phyloP scores from a whole-genome alignment of 1,140 invertebrate genomes.

The Onthophagus taurus region DNA sequence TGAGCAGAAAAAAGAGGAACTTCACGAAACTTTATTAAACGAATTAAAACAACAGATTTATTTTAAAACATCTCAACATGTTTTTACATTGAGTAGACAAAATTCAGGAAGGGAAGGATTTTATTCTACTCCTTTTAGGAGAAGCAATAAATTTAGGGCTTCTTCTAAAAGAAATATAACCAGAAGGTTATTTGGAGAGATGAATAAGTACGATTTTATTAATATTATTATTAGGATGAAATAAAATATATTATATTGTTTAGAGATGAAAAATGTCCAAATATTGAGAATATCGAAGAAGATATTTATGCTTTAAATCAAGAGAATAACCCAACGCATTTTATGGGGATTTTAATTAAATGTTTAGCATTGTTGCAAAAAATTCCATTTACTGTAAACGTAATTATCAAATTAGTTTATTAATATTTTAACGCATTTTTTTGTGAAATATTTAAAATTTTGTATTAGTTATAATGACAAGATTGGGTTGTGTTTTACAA shows the following conservation, averaged over 20 bases:
- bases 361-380: constrained; percentile 77
- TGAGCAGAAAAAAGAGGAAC: constrained; percentile 59
- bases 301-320: constrained; percentile 53
- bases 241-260: too few species aligned
- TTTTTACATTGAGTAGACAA: constrained; percentile 46
- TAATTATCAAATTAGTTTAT: too few species aligned
- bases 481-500: too few species aligned
- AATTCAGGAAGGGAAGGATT: constrained; percentile 47
- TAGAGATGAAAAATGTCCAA: too few species aligned
- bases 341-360: constrained; percentile 74
- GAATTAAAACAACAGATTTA: constrained; percentile 70
- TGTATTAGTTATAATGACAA: too few species aligned
- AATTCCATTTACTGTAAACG: constrained; percentile 75
- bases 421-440: constrained; percentile 13
- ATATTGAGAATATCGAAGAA: constrained; percentile 53
- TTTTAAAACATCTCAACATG: constrained; percentile 50
- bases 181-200: constrained; percentile 23
- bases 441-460: too few species aligned
- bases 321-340: constrained; percentile 59
- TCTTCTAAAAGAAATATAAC: constrained; percentile 41
- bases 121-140: constrained; percentile 41
- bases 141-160: constrained; percentile 43
- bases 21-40: constrained; percentile 60
- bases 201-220: background rate
- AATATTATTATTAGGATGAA: background rate